A percentile compares a stretch with the other conserved stretches of the same genome.
These are phyloP conservation scores for Upupa epops DNA, from an alignment of 2,113 vertebrate genomes.

Conservation along the genomic window DNA sequence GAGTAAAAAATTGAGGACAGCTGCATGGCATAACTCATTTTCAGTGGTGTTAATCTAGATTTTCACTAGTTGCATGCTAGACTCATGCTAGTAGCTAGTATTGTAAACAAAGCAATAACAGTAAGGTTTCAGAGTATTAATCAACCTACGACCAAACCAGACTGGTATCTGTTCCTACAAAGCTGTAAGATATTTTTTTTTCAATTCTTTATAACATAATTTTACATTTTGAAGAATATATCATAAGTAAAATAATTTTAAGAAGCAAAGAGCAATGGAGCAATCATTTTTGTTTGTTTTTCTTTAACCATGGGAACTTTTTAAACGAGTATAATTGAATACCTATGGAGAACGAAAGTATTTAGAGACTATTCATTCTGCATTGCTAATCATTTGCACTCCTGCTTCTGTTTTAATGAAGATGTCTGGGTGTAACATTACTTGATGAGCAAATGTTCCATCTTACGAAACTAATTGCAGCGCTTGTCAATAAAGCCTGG, in stretches of 20 bases:
- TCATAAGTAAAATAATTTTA: background rate
- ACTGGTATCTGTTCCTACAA: background rate
- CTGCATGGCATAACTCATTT: background rate
- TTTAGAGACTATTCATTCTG: background rate
- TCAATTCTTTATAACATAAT: background rate
- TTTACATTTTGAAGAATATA: background rate
- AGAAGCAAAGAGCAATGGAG: background rate
- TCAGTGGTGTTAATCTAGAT: background rate
- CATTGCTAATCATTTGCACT: background rate
- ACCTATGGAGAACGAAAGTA: background rate
- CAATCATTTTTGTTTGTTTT: background rate
- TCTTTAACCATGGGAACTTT: background rate
- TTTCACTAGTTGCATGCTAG: background rate
- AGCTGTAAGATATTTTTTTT: background rate
- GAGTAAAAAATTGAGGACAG: background rate
- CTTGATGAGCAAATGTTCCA: background rate
- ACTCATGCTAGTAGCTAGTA: background rate
- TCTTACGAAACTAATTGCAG: slow-evolving; percentile 52
- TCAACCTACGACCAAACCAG: background rate
- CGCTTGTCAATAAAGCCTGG: slow-evolving; percentile 36
- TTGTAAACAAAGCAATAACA: background rate
- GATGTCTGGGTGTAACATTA: slow-evolving; percentile 15
- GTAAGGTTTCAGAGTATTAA: background rate
- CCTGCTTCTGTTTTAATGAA: slow-evolving; percentile 20
- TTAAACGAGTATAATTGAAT: background rate